A percentile compares a stretch with the other conserved stretches of the same genome.
phyloP scores from a whole-genome alignment of 2,888 invertebrate species.

The Agrotis clavis region DNA sequence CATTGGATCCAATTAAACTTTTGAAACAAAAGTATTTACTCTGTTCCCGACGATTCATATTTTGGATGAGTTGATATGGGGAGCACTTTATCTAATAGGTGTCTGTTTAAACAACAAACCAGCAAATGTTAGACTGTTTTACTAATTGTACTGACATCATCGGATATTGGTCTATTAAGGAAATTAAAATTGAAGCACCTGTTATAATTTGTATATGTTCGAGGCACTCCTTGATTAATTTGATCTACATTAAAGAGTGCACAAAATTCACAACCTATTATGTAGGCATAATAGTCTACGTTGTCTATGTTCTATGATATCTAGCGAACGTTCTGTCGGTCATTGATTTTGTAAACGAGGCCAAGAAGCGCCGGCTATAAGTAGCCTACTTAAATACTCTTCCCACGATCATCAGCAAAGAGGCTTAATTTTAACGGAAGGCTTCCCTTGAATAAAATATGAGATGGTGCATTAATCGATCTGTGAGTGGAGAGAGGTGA shows the following conservation, averaged over 20 bases:
- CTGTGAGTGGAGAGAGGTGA: background rate
- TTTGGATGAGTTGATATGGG: constrained; percentile 34
- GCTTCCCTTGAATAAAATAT: constrained; percentile 34
- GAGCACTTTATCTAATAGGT: constrained; percentile 46
- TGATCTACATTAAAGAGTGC: background rate
- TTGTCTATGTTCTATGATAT: background rate
- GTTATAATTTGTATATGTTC: background rate
- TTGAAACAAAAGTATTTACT: constrained; percentile 53
- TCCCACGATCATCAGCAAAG: constrained; percentile 32
- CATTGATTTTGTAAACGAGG: constrained; percentile 25
- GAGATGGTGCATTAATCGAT: constrained; percentile 25
- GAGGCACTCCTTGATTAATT: background rate
- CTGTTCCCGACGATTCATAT: constrained; percentile 36
- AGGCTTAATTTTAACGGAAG: constrained; percentile 29
- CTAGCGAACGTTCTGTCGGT: background rate
- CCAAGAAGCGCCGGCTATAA: constrained; percentile 25
- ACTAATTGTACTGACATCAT: constrained; percentile 30
- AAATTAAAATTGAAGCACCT: constrained; percentile 36
- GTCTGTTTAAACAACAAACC: constrained; percentile 33
- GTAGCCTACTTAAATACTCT: constrained; percentile 39
- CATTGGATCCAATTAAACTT: constrained; percentile 64
- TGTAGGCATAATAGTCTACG: too few relatives aligned
- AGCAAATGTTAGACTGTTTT: constrained; percentile 25
- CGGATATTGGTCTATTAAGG: constrained; percentile 33
- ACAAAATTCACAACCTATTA: background rate